phyloP scores from a whole-genome alignment of 2,888 invertebrate species.

The Sminthurinus aureus region DNA sequence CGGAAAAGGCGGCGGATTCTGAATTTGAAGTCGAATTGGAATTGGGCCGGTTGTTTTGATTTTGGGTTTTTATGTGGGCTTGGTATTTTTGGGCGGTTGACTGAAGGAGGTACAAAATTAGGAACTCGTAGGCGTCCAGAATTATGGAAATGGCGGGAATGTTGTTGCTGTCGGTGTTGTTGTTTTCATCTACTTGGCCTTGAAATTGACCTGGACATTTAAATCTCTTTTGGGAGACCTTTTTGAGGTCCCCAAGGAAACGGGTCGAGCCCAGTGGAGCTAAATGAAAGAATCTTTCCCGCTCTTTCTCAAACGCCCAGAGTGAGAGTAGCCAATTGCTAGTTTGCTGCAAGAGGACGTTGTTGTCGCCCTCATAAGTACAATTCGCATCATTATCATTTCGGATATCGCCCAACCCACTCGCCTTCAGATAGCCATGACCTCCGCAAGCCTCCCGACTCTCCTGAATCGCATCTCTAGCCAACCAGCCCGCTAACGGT shows the following conservation, averaged over 20 bases:
- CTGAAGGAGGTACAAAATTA: slow-evolving; percentile 78
- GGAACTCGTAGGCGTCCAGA: slow-evolving; percentile 78
- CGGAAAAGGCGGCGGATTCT: slow-evolving; percentile 71
- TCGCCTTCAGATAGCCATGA: slow-evolving; percentile 84
- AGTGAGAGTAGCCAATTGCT: slow-evolving; percentile 80
- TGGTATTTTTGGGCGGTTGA: slow-evolving; percentile 72
- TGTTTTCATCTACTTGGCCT: slow-evolving; percentile 65
- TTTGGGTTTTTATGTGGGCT: too few species aligned
- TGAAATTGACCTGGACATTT: slow-evolving; percentile 62
- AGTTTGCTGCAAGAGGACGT: slow-evolving; percentile 81
- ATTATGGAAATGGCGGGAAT: too few species aligned
- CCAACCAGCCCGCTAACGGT: slow-evolving; percentile 80
- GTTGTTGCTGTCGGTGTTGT: slow-evolving; percentile 67
- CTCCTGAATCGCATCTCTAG: slow-evolving; percentile 88
- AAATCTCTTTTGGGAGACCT: slow-evolving; percentile 69
- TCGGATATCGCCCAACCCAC: slow-evolving; percentile 83
- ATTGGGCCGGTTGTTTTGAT: too few species aligned
- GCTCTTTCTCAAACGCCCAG: slow-evolving; percentile 48
- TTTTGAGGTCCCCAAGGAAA: slow-evolving; percentile 70
- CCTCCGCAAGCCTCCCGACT: slow-evolving; percentile 90
- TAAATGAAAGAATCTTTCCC: slow-evolving; percentile 58
- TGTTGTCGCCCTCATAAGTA: slow-evolving; percentile 92
- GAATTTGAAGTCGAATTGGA: neutral
- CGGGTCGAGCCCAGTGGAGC: slow-evolving; percentile 73
- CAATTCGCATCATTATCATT: slow-evolving; percentile 88